phyloP scores from a whole-genome alignment of 2,113 vertebrate species.

The Phasianus colchicus region DNA sequence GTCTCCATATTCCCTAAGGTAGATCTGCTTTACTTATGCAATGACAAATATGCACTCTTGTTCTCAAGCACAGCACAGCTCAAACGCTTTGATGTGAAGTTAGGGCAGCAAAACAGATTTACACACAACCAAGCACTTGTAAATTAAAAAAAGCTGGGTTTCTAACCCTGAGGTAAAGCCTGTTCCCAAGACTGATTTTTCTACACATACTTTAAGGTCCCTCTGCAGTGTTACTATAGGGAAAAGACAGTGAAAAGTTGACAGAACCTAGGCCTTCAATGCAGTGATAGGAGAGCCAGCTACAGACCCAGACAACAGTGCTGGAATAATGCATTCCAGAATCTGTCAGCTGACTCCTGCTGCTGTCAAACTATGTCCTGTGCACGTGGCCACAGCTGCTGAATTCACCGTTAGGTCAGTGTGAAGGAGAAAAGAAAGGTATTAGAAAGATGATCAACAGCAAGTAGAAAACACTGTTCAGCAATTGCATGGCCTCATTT shows the following conservation, averaged over 20 bases:
- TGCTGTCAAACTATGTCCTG: constrained; percentile 13
- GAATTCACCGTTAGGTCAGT: not conserved
- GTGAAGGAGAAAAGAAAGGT: constrained; percentile 32
- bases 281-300: not conserved
- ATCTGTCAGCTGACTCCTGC: constrained; percentile 16
- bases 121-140: not conserved
- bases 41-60: not conserved
- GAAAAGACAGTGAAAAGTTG: constrained; percentile 6
- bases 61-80: not conserved
- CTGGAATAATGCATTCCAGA: constrained; percentile 47
- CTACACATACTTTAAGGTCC: not conserved
- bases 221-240: not conserved
- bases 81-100: constrained; percentile 36
- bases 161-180: constrained; percentile 10
- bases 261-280: not conserved
- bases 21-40: not conserved
- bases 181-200: not conserved
- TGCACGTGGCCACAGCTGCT: not conserved
- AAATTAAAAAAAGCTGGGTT: constrained; percentile 25
- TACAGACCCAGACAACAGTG: not conserved
- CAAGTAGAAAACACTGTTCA: not conserved
- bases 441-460: not conserved
- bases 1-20: not conserved
- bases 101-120: constrained; percentile 10
- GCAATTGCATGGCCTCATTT: not conserved